Conservation (phyloP, 2,888 invertebrate genomes). For the Gerosis bhagava region DNA sequence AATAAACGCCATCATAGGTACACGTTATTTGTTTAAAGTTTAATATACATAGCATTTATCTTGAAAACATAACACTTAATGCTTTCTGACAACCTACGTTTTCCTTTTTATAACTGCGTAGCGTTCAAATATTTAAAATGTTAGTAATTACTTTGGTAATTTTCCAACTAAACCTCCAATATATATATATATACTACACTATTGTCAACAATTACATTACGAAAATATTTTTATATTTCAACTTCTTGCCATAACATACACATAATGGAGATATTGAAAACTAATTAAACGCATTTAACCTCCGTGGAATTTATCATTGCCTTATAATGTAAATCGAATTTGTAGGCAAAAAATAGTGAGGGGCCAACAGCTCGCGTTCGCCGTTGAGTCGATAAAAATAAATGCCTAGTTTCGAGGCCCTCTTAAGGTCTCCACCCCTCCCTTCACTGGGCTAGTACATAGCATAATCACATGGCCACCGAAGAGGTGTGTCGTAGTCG, state of each 20-base stretch:
- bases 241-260: constrained; percentile 14
- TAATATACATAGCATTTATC: too few relatives aligned
- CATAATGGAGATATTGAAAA: constrained; percentile 23
- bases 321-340: constrained; percentile 21
- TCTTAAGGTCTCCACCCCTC: constrained; percentile 1
- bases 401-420: constrained; percentile 13
- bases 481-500: constrained; percentile 36
- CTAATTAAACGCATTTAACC: constrained; percentile 19
- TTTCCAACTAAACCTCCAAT: too few relatives aligned
- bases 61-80: too few relatives aligned
- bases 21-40: too few relatives aligned
- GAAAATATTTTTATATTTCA: constrained; percentile 15
- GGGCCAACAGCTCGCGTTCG: not conserved
- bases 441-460: constrained; percentile 21
- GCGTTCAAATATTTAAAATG: too few relatives aligned
- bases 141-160: too few relatives aligned
- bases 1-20: too few relatives aligned
- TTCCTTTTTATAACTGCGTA: too few relatives aligned
- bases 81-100: too few relatives aligned
- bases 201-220: constrained; percentile 14
- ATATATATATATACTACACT: constrained; percentile 1
- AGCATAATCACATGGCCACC: constrained; percentile 15
- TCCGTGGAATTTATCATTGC: constrained; percentile 16
- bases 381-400: constrained; percentile 19
- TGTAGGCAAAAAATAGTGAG: constrained; percentile 18